Evolutionary conservation across 2,888 invertebrate species (phyloP).

Genomic region (Drosophila longiperda): DNA sequence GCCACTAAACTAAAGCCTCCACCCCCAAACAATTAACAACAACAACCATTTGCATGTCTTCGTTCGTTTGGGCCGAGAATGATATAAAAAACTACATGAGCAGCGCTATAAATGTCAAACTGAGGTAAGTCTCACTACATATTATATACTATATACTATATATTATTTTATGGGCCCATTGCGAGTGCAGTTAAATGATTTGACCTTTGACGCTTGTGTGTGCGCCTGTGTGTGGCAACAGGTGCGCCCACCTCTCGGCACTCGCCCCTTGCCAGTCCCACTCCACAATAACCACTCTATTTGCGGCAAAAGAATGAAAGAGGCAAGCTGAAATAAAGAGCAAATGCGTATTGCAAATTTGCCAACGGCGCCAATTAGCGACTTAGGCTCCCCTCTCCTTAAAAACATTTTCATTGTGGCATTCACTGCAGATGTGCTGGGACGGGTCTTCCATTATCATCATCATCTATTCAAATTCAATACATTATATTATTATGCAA

Average conservation of each 20-base stretch:
- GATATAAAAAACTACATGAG: constrained; percentile 82
- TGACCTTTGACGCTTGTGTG: constrained; percentile 57
- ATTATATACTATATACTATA: constrained; percentile 15
- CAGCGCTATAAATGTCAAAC: constrained; percentile 77
- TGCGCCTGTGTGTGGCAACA: constrained; percentile 56
- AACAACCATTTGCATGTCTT: constrained; percentile 78
- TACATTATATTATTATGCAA: constrained; percentile 1
- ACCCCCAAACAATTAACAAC: constrained; percentile 25
- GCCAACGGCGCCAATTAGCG: constrained; percentile 25
- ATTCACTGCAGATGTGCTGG: background rate
- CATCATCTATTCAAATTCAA: background rate
- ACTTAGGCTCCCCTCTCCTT: constrained; percentile 5
- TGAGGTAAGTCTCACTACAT: constrained; percentile 74
- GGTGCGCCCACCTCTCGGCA: constrained; percentile 47
- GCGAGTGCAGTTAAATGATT: constrained; percentile 42
- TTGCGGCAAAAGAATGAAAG: background rate
- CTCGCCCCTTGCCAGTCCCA: constrained; percentile 1
- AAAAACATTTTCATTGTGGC: background rate
- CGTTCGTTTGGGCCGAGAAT: constrained; percentile 77
- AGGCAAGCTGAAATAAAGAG: constrained; percentile 10
- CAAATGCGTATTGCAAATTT: constrained; percentile 36
- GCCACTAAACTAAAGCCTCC: constrained; percentile 6
- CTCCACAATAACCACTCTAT: background rate
- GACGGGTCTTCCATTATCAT: background rate
- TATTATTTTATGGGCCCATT: constrained; percentile 12